Conservation (phyloP, 2,888 invertebrate species). For the Schizaphis graminum region DNA sequence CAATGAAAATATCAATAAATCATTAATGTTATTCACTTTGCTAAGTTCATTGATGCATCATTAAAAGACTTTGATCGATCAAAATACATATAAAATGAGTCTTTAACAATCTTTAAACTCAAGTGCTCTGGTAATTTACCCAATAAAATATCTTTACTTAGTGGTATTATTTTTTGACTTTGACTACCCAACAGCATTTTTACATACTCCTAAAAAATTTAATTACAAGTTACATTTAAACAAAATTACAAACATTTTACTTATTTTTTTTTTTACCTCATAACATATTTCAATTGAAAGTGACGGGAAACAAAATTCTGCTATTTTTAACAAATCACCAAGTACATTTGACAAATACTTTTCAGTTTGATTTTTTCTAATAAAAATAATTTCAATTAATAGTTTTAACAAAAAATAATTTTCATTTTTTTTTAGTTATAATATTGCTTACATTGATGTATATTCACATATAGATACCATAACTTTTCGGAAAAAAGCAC, state of each 20-base stretch:
- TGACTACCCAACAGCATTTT: conserved; percentile 39
- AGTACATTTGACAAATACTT: conserved; percentile 60
- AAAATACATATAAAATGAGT: conserved; percentile 52
- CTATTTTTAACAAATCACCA: conserved; percentile 61
- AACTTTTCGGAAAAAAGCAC: conserved; percentile 39
- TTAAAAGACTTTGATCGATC: conserved; percentile 60
- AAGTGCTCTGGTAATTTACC: conserved; percentile 29
- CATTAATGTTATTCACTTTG: conserved; percentile 42
- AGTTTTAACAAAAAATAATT: neutral
- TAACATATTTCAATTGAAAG: conserved; percentile 52
- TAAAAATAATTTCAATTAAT: neutral
- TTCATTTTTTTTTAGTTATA: neutral
- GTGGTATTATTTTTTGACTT: conserved; percentile 52
- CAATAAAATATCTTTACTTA: conserved; percentile 56
- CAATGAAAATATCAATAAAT: neutral
- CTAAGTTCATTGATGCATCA: conserved; percentile 53
- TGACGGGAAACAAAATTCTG: conserved; percentile 52
- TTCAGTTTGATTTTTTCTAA: conserved; percentile 59
- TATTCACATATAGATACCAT: conserved; percentile 51
- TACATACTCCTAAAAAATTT: conserved; percentile 50
- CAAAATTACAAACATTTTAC: neutral
- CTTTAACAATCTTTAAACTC: conserved; percentile 45
- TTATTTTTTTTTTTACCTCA: conserved; percentile 34
- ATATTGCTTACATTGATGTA: conserved; percentile 49
- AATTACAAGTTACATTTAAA: neutral